These are phyloP conservation scores for Drosophila serrata DNA, from an alignment of 1,140 invertebrate species.

Conservation along the genomic window DNA sequence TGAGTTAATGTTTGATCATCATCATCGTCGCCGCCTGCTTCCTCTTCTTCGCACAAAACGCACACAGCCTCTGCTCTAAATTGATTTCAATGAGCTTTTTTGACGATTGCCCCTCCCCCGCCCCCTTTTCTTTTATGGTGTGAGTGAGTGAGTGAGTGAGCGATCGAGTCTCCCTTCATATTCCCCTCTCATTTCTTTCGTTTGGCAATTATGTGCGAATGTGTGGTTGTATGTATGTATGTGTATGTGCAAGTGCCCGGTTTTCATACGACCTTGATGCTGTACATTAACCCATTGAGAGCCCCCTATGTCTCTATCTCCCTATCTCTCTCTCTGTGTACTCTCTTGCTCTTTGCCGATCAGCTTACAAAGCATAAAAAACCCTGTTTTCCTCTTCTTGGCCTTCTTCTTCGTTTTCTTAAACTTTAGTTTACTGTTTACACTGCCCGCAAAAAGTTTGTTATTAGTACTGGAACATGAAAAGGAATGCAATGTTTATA, in stretches of 20 bases:
- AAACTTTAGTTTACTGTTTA: slow-evolving; percentile 17
- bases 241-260: slow-evolving; percentile 43
- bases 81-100: slow-evolving; percentile 81
- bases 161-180: background rate
- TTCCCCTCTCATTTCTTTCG: slow-evolving; percentile 3
- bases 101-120: slow-evolving; percentile 32
- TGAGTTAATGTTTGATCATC: slow-evolving; percentile 59
- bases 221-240: slow-evolving; percentile 21
- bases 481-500: too few species aligned
- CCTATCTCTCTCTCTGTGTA: slow-evolving; percentile 5
- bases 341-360: slow-evolving; percentile 39
- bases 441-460: slow-evolving; percentile 25
- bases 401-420: slow-evolving; percentile 1
- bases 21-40: slow-evolving; percentile 42
- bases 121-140: background rate
- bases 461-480: too few species aligned
- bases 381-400: slow-evolving; percentile 26
- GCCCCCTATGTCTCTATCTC: slow-evolving; percentile 27
- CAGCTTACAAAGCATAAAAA: slow-evolving; percentile 33
- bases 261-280: slow-evolving; percentile 74
- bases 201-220: slow-evolving; percentile 31
- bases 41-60: slow-evolving; percentile 60
- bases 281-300: slow-evolving; percentile 83
- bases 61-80: slow-evolving; percentile 61
- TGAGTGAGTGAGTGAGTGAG: background rate